Conservation (phyloP, 2,888 invertebrate species). For the Allophyes oxyacanthae region DNA sequence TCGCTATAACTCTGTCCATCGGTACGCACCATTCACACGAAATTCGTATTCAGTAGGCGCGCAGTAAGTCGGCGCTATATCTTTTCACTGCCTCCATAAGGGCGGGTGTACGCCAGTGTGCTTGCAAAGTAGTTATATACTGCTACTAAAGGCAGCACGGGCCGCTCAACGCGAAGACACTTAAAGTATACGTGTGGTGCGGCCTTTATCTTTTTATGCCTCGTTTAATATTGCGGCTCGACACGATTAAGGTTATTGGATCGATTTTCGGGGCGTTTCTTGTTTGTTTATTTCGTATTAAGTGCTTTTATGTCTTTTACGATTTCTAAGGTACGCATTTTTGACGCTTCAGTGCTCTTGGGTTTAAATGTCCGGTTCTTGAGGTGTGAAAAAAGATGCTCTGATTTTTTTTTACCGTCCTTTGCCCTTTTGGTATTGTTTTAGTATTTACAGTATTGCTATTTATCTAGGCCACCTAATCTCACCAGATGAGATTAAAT, state of each 20-base stretch:
- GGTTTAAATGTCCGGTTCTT: slow-evolving; percentile 40
- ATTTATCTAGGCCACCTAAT: too few species aligned
- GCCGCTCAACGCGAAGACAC: slow-evolving; percentile 64
- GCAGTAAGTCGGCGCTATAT: slow-evolving; percentile 74
- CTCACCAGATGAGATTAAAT: too few species aligned
- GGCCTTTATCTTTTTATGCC: slow-evolving; percentile 72
- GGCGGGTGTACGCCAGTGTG: slow-evolving; percentile 69
- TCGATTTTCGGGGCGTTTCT: slow-evolving; percentile 65
- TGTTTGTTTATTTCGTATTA: slow-evolving; percentile 67
- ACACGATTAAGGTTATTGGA: slow-evolving; percentile 69
- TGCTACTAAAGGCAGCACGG: slow-evolving; percentile 68
- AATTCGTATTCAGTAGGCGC: slow-evolving; percentile 82
- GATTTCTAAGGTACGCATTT: slow-evolving; percentile 51
- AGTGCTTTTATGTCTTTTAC: slow-evolving; percentile 62
- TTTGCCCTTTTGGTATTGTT: background rate
- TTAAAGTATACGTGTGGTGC: slow-evolving; percentile 69
- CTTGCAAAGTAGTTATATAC: slow-evolving; percentile 81
- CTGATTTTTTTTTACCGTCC: background rate
- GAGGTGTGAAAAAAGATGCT: background rate
- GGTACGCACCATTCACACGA: slow-evolving; percentile 70
- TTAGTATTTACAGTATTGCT: too few species aligned
- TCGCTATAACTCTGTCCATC: slow-evolving; percentile 76
- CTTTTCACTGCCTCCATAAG: slow-evolving; percentile 83
- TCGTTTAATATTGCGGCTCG: slow-evolving; percentile 68
- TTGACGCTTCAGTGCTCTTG: slow-evolving; percentile 50